These are phyloP conservation scores for Sebastes matsubarae DNA, from an alignment of 2,797 vertebrate genomes.

Conservation along the genomic window DNA sequence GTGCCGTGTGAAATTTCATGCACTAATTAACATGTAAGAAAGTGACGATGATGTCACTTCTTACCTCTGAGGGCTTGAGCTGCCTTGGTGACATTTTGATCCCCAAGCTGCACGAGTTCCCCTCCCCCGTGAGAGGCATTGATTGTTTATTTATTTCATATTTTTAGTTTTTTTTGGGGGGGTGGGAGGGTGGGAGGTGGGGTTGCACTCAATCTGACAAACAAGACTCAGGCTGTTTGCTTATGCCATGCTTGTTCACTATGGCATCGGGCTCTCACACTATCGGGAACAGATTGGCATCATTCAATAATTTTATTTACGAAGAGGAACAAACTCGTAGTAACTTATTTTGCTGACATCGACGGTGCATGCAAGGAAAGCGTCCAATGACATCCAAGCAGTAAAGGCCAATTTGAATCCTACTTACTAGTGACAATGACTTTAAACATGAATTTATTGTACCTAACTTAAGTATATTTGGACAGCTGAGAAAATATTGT, in stretches of 20 bases:
- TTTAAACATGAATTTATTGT: neutral
- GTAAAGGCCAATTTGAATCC: neutral
- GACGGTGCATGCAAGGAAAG: neutral
- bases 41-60: constrained; percentile 56
- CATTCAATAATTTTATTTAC: neutral
- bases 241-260: neutral
- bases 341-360: neutral
- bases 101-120: constrained; percentile 13
- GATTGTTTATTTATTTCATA: constrained; percentile 49
- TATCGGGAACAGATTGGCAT: neutral
- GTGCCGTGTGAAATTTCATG: constrained; percentile 63
- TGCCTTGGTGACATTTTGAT: constrained; percentile 40
- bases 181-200: neutral
- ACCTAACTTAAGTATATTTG: neutral
- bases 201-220: constrained; percentile 28
- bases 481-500: neutral
- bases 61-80: constrained; percentile 50
- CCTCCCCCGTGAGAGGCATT: constrained; percentile 17
- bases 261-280: neutral
- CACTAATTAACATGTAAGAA: constrained; percentile 77
- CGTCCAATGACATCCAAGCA: neutral
- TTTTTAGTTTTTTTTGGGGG: neutral
- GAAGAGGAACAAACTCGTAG: neutral
- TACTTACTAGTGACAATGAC: neutral
- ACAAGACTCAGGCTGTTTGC: constrained; percentile 25